Evolutionary conservation across 2,888 invertebrate genomes (phyloP), one percentile per base, ranked within the genome.

Genomic region (Lepidochitona cinerea): DNA sequence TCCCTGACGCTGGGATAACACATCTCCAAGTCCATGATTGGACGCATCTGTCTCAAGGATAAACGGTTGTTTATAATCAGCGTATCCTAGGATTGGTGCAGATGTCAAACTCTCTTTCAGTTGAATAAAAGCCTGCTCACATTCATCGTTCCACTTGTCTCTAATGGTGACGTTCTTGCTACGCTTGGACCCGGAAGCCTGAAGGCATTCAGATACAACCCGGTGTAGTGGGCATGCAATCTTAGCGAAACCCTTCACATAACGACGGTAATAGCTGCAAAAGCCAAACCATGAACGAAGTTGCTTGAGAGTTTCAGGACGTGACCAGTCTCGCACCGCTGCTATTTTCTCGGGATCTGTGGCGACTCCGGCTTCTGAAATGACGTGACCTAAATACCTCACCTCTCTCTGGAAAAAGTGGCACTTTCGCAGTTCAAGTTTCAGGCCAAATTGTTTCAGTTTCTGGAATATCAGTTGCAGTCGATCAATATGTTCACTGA

Each of bases 381-480:
- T 53, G 32, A 37, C n/a, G n/a, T n/a, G n/a, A n/a, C n/a, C n/a
- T n/a, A n/a, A n/a, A n/a, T 36, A 70, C 18, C 29, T 70, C 2
- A 70, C 64, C 14, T 18, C 36, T 18, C 26, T 35, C 64, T 29
- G 32, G 41, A 53, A 52, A 36, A 64, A 70, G 37, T 32, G 12
- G 26, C 70, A 70, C 26, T 70, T 70, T 12, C 12, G n/a, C 14
- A 53, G 59, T 26, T 70, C 53, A 26, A 70, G 37, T n/a, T 52
- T 70, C 26, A 70, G 70, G 6, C 70, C 70, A 32, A 18, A 52
- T 64, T 70, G 37, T 35, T 49, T n/a, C n/a, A n/a, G n/a, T n/a
- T n/a, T n/a, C 18, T 53, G 49, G 36, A 70, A 70, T 18, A 70
- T 53, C 7, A 32, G n/a, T n/a, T 52, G 23, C 32, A 70, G 23